Base-by-base conservation (phyloP, 2,888 invertebrate species). In the Dynastes maya region DNA sequence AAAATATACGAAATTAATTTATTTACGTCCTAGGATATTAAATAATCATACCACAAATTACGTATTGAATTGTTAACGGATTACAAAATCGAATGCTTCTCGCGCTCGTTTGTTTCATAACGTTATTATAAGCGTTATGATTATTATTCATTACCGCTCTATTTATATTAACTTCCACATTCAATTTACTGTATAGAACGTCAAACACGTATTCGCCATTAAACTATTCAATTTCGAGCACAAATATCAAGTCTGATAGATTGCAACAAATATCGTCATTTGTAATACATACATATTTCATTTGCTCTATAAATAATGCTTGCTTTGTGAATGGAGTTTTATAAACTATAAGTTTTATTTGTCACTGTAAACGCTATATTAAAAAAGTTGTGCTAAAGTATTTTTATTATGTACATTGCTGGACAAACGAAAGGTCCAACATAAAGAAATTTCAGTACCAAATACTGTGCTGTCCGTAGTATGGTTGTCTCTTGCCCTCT, bases 101-200 rank as follows among this genome's bases (percentile, higher is more conserved):
- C 16, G 22, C 55, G 2, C 16, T 55, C 22, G 55, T 45, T 16
- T 9, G 55, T 22, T 8, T 1, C 55, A 55, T 55, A 55, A 22
- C 55, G 55, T 8, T 8, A 22, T 22, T 55, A 22, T 22, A 27
- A 5, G 8, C 6, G 22, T 55, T 55, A 22, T 22, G 22, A 55
- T 55, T 22, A 55, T 55, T 55, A 16, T 22, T 55, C 22, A 55
- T 45, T 45, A 45, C 45, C 55, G n/a, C n/a, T 55, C 22, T 55
- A 55, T 55, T 55, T 55, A 55, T 55, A 55, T 55, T 55, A 55
- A 55, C 22, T 55, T 55, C 55, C 16, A 55, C 4, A 55, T 55
- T 55, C 55, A 55, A 22, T 55, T 55, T 8, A 55, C 16, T 55
- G 22, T 22, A 22, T 16, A 55, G 3, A 16, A 16, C 55, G 22